Conservation (phyloP, 1,140 invertebrate species). For the Hermetia illucens region DNA sequence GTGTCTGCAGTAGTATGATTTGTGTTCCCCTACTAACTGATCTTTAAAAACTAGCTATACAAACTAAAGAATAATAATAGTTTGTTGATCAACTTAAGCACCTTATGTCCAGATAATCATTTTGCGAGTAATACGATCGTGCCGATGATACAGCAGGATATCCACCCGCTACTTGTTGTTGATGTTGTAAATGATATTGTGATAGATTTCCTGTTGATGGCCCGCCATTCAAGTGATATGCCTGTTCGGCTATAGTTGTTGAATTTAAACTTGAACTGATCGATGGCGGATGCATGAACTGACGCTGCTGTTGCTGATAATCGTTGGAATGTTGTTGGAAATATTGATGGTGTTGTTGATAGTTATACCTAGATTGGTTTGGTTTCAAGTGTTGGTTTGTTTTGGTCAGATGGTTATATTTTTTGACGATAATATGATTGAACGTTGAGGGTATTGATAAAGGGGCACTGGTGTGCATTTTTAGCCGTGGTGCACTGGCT, state of each 20-base stretch:
- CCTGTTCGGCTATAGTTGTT: conserved; percentile 17
- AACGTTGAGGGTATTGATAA: no score
- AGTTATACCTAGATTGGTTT: background rate
- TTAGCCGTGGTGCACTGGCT: no score
- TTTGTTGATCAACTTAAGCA: no score
- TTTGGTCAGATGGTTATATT: no score
- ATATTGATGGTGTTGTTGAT: conserved; percentile 12
- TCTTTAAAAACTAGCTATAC: no score
- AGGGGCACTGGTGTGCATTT: no score
- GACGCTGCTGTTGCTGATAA: conserved; percentile 14
- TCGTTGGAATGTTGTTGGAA: conserved; percentile 8
- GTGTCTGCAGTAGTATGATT: no score
- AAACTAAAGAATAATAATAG: background rate
- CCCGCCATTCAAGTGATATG: conserved; percentile 10
- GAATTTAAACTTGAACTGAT: conserved; percentile 11
- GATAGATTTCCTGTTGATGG: conserved; percentile 14
- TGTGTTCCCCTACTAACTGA: no score
- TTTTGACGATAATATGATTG: no score
- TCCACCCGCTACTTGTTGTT: conserved; percentile 1
- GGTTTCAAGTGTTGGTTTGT: no score
- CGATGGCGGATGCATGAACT: conserved; percentile 11
- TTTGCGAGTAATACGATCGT: conserved; percentile 8
- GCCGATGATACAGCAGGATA: background rate
- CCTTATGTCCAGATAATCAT: conserved; percentile 24
- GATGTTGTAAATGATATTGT: conserved; percentile 2